Conservation (phyloP, 2,888 invertebrate species). For the Stegophylla sp. region DNA sequence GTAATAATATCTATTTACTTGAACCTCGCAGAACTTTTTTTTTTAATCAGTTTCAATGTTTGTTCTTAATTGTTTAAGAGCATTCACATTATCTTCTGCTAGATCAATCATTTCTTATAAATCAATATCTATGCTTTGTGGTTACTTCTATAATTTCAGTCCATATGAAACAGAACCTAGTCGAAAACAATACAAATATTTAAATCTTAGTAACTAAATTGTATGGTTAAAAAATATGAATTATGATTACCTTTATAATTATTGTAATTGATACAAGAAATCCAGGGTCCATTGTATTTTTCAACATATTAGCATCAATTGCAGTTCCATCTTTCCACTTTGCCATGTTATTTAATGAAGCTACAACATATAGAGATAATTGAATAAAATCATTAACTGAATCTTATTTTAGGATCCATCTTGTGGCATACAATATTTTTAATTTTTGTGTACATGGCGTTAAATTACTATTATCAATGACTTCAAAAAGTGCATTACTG, state of each 20-base stretch:
- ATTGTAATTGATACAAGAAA: background rate
- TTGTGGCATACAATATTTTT: background rate
- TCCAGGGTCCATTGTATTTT: slow-evolving; percentile 15
- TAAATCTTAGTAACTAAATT: background rate
- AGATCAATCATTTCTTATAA: slow-evolving; percentile 1
- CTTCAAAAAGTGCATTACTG: background rate
- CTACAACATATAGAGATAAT: slow-evolving; percentile 1
- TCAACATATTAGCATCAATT: slow-evolving; percentile 4
- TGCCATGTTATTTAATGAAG: background rate
- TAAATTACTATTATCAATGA: background rate
- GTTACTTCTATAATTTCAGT: background rate
- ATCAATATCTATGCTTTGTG: background rate
- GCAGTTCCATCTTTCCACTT: background rate
- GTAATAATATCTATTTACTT: background rate
- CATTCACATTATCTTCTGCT: background rate
- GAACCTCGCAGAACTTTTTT: slow-evolving; percentile 4
- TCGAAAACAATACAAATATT: background rate
- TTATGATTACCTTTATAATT: background rate
- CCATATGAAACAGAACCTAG: background rate
- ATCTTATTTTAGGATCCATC: background rate
- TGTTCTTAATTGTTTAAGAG: background rate
- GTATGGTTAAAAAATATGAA: background rate
- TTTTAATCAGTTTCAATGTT: slow-evolving; percentile 1
- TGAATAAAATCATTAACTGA: slow-evolving; percentile 6
- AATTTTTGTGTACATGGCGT: background rate